phyloP scores from a whole-genome alignment of 2,888 invertebrate species.

The Serripes groenlandicus region DNA sequence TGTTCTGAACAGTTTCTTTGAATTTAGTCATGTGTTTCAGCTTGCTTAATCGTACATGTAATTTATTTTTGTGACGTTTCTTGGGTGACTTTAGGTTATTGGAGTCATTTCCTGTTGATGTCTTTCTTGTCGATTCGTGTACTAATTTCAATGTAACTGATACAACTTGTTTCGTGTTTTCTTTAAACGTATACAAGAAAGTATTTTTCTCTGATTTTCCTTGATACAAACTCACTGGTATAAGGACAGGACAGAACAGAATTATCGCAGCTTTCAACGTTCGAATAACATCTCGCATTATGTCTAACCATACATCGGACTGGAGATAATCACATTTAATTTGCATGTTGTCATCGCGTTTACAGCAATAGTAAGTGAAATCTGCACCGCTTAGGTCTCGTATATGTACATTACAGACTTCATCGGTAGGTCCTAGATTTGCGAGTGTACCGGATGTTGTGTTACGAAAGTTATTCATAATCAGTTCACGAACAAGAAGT shows the following conservation, averaged over 20 bases:
- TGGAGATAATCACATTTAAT: neutral
- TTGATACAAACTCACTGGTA: conserved; percentile 67
- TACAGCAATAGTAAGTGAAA: conserved; percentile 40
- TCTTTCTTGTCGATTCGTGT: too few relatives aligned
- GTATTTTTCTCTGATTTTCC: conserved; percentile 6
- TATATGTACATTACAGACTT: conserved; percentile 69
- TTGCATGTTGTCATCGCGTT: neutral
- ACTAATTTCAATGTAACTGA: too few relatives aligned
- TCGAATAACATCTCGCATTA: neutral
- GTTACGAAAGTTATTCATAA: conserved; percentile 73
- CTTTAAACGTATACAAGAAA: too few relatives aligned
- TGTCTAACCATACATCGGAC: neutral
- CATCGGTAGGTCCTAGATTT: conserved; percentile 43
- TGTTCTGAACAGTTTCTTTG: neutral
- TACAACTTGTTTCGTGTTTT: too few relatives aligned
- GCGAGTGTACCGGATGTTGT: conserved; percentile 8
- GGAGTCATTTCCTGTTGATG: too few relatives aligned
- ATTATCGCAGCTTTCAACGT: neutral
- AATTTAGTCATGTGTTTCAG: neutral
- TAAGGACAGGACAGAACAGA: neutral
- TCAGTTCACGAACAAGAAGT: conserved; percentile 57
- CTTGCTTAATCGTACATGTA: neutral
- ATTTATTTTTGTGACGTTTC: too few relatives aligned
- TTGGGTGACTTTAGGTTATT: too few relatives aligned
- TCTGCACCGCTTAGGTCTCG: conserved; percentile 33